A percentile compares a stretch with the other conserved stretches of the same genome.
Conservation (phyloP, 2,888 invertebrate species). For the Zonitis immaculata region DNA sequence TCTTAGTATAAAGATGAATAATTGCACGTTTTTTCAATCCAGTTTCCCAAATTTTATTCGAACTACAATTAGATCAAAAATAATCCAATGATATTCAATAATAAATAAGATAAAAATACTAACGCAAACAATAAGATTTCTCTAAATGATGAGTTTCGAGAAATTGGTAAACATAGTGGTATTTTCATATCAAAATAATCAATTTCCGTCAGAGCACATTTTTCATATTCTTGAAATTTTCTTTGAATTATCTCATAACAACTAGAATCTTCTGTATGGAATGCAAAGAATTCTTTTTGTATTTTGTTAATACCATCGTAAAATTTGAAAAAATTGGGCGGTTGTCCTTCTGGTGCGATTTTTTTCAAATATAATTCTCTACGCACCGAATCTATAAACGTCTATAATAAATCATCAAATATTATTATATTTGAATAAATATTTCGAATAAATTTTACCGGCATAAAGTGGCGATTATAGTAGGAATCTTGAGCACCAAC, state of each 20-base stretch:
- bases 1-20: conserved; percentile 51
- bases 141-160: conserved; percentile 57
- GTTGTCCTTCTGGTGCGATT: conserved; percentile 57
- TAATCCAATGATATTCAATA: neutral
- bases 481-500: conserved; percentile 66
- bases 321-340: conserved; percentile 55
- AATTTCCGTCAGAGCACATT: conserved; percentile 66
- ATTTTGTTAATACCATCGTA: conserved; percentile 60
- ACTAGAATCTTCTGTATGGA: conserved; percentile 67
- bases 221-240: conserved; percentile 68
- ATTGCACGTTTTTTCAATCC: conserved; percentile 32
- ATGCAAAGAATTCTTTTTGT: conserved; percentile 62
- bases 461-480: conserved; percentile 65
- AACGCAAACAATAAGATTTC: conserved; percentile 61
- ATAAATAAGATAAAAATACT: no score
- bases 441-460: no score
- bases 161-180: conserved; percentile 58
- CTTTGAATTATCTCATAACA: conserved; percentile 64
- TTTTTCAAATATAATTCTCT: conserved; percentile 61
- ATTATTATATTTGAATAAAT: no score
- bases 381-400: conserved; percentile 59
- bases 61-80: neutral
- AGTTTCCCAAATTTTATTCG: conserved; percentile 50
- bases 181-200: conserved; percentile 52
- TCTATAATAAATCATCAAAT: no score